phyloP scores from a whole-genome alignment of 2,113 vertebrate species.

The Indicator maculatus region DNA sequence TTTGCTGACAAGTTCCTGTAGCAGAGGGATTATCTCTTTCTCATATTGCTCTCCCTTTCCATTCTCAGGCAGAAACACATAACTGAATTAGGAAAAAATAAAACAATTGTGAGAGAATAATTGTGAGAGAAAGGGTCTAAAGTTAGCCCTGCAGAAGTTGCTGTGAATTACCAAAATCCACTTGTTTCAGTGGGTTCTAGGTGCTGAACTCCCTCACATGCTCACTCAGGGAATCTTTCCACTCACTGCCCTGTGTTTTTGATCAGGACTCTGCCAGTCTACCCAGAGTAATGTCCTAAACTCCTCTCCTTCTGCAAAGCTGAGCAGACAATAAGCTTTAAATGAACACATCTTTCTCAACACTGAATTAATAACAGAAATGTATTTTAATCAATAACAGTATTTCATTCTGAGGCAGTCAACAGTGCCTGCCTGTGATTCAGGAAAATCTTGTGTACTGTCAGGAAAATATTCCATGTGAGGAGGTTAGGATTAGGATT shows the following conservation, averaged over 20 bases:
- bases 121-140: background rate
- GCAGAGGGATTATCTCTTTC: background rate
- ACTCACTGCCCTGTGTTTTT: background rate
- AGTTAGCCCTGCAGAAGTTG: background rate
- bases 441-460: background rate
- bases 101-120: background rate
- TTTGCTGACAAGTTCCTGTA: background rate
- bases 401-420: conserved; percentile 4
- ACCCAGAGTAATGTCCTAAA: background rate
- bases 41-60: background rate
- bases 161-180: background rate
- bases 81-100: background rate
- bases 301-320: background rate
- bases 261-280: background rate
- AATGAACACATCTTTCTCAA: background rate
- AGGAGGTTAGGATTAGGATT: background rate
- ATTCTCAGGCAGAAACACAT: background rate
- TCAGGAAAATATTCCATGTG: background rate
- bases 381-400: background rate
- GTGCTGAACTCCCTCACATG: background rate
- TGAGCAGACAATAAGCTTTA: background rate
- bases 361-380: background rate
- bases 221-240: background rate
- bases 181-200: background rate
- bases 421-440: background rate